A percentile compares a stretch with the other conserved stretches of the same genome.
phyloP scores from a whole-genome alignment of 1,140 invertebrate species.

The Mamestra configurata region DNA sequence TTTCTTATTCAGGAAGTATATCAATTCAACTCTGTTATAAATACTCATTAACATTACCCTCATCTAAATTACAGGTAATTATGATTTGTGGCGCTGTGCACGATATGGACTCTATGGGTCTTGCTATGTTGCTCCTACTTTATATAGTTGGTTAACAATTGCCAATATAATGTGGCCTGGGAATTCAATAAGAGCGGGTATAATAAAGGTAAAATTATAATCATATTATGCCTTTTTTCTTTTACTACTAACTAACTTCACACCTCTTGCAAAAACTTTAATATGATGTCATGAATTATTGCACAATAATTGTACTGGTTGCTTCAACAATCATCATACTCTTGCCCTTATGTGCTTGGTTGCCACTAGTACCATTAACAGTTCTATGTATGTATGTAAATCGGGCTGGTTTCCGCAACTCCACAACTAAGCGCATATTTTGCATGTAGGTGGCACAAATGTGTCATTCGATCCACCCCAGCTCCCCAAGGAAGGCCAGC shows the following conservation, averaged over 20 bases:
- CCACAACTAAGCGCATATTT: too few relatives aligned
- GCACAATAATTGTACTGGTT: background rate
- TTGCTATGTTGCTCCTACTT: constrained; percentile 83
- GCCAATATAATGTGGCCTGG: constrained; percentile 83
- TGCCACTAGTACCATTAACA: too few relatives aligned
- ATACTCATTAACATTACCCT: background rate
- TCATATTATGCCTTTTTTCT: background rate
- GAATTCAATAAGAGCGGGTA: constrained; percentile 70
- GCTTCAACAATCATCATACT: background rate
- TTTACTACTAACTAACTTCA: background rate
- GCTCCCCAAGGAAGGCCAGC: too few relatives aligned
- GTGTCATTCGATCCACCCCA: too few relatives aligned
- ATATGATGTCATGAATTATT: background rate
- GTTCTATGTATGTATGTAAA: too few relatives aligned
- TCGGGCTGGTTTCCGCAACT: too few relatives aligned
- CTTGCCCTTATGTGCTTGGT: too few relatives aligned
- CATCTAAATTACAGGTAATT: constrained; percentile 66
- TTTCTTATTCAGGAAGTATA: constrained; percentile 1
- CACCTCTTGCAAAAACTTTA: background rate
- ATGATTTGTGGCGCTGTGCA: constrained; percentile 81
- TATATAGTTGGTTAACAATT: constrained; percentile 81
- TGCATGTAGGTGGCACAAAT: too few relatives aligned
- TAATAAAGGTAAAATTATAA: constrained; percentile 73
- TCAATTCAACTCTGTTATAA: background rate
- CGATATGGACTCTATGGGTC: constrained; percentile 83